Evolutionary conservation across 2,888 invertebrate species (phyloP).

Genomic region (Chalcosyrphus nemorum): DNA sequence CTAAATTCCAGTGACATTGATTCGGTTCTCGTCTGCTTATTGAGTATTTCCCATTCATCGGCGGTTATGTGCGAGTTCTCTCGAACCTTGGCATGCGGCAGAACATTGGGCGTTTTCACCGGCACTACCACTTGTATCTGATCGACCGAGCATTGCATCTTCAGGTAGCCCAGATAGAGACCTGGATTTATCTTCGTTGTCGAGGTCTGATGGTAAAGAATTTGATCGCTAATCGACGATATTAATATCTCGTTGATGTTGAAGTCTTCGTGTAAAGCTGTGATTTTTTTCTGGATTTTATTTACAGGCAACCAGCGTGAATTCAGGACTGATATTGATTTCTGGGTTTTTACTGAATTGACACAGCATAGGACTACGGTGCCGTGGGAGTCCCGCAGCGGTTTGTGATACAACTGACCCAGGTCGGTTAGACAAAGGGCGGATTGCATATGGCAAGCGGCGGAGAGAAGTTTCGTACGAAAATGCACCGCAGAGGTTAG

Average conservation of each 20-base stretch:
- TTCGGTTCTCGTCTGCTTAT: constrained; percentile 80
- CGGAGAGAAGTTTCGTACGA: constrained; percentile 94
- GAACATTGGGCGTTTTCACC: constrained; percentile 94
- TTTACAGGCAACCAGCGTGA: constrained; percentile 95
- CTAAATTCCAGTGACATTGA: constrained; percentile 78
- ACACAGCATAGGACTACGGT: constrained; percentile 95
- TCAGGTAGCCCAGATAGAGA: constrained; percentile 96
- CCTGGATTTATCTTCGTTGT: constrained; percentile 92
- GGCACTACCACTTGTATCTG: constrained; percentile 96
- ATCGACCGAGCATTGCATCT: constrained; percentile 98
- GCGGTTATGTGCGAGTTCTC: constrained; percentile 98
- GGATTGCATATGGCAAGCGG: constrained; percentile 95
- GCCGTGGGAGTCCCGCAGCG: constrained; percentile 93
- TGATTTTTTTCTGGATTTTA: constrained; percentile 91
- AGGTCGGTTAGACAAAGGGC: constrained; percentile 95
- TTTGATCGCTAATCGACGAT: constrained; percentile 92
- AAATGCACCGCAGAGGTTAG: constrained; percentile 95
- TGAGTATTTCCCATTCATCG: constrained; percentile 97
- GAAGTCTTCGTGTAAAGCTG: constrained; percentile 88
- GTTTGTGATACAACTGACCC: constrained; percentile 96
- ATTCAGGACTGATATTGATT: constrained; percentile 93
- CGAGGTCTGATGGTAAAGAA: constrained; percentile 87
- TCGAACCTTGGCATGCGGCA: constrained; percentile 95
- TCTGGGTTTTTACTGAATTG: constrained; percentile 86
- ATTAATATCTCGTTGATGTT: constrained; percentile 92